Evolutionary conservation across 1,140 invertebrate species (phyloP), one percentile per base, ranked within the genome.

Genomic region (Drosophila funebris): DNA sequence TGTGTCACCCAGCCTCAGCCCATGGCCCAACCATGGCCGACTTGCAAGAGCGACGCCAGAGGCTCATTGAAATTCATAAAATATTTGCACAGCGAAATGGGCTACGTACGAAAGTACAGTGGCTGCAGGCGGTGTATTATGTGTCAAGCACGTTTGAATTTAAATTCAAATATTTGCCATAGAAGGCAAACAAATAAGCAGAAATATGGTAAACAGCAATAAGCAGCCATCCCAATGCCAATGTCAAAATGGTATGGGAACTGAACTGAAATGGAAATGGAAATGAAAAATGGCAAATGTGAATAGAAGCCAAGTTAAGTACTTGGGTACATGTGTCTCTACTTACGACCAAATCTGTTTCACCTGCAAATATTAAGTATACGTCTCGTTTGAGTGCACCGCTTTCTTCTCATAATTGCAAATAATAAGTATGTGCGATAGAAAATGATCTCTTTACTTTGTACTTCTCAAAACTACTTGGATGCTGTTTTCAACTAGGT

Each of bases 141-240:
- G 82, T 87, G 82, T 85, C 82, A 85, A 85, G 82, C 78, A 85
- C 83, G 82, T 87, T 85, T 82, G 82, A 82, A 85, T 85, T 85
- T 79, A 87, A 85, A 85, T 88, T 85, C 82, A 87, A 85, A 85
- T 85, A 85, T 85, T 85, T 85, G 74, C 78, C 67, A 85, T 69
- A 63, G 82, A 72, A 79, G 82, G 76, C 82, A 88, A 85, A 85
- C 82, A 85, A 85, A 85, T 85, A 82, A 85, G 82, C 82, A 70
- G 66, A 85, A 85, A 88, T 87, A 87, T 88, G 82, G 82, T 81
- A 87, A 85, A 87, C 73, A 85, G 82, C 82, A 81, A 85, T 78
- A 85, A 78, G 82, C 62, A 75, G 77, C 77, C 61, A 64, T 20
- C 14, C 41, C 39, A 54, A 37, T 54, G 64, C 41, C 48, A 52